Base-by-base conservation (phyloP, 2,888 invertebrate species). In the Trichopoda pennipes region DNA sequence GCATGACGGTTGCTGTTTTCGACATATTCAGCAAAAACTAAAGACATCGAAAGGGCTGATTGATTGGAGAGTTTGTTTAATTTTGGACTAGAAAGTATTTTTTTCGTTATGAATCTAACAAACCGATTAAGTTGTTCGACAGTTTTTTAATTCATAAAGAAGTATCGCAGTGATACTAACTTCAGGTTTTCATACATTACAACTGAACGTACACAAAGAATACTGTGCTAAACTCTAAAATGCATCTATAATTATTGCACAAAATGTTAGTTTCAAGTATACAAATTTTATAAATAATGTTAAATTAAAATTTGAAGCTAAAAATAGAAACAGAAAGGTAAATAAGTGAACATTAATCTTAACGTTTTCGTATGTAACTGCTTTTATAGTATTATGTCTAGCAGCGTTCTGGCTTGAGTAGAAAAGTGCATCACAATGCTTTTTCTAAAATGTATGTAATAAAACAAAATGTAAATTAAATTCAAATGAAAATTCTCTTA, bases 271-370 rank as follows among this genome's bases (percentile, higher is more conserved):
- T 38, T 28, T 2, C 12, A 38, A 12, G 38, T 38, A 38, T 38
- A 14, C 42, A 42, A 14, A 38, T 28, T 61, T 69, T 63, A 23
- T 19, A 63, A 69, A 44, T 56, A 63, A 77, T 63, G 16, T 63
- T 28, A 64, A 55, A 19, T 64, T 77, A 56, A 56, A 56, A 38
- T 56, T 49, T 63, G 35, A n/a, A 63, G 63, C 63, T 49, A 42
- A 61, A 68, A 47, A 44, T 21, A 63, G 4, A 51, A 51, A 49
- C 35, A 28, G 58, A 63, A 53, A 63, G 38, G 70, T 70, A 77
- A 70, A 77, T 77, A 77, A 77, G 70, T 70, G 56, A 63, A 77
- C 56, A 70, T 77, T 70, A 63, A 70, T 77, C 63, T 70, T 32
- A 35, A 69, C 35, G 44, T 7, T 55, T 32, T 53, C 14, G 17